Percentiles rank a stretch among this genome's conserved stretches.
Evolutionary conservation across 2,888 invertebrate genomes (phyloP).

Genomic region (Heliconius hortense): DNA sequence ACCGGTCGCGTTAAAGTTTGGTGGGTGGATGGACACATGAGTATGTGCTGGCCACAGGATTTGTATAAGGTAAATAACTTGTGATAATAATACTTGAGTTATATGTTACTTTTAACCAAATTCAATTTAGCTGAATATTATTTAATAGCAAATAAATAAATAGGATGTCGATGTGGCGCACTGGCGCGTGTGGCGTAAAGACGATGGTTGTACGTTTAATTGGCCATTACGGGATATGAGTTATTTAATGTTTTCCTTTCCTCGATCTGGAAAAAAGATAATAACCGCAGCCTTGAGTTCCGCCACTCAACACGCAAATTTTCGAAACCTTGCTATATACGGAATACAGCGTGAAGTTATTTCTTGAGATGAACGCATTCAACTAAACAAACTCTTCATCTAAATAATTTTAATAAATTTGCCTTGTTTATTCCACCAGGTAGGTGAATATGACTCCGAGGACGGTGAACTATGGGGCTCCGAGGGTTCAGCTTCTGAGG

Average conservation of each 20-base stretch:
- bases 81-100: background rate
- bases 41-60: constrained; percentile 96
- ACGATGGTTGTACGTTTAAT: background rate
- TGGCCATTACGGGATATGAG: background rate
- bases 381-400: background rate
- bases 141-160: no score
- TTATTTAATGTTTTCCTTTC: background rate
- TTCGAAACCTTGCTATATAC: background rate
- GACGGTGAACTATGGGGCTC: constrained; percentile 88
- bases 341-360: background rate
- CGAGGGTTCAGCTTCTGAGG: constrained; percentile 85
- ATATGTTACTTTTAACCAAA: background rate
- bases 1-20: constrained; percentile 95
- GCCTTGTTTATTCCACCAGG: constrained; percentile 53
- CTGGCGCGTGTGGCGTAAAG: no score
- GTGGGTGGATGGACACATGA: constrained; percentile 93
- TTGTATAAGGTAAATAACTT: constrained; percentile 84
- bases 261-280: background rate
- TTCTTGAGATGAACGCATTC: background rate
- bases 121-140: background rate
- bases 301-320: background rate
- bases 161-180: no score
- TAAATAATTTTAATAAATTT: background rate
- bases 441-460: constrained; percentile 88
- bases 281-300: background rate